phyloP scores from a whole-genome alignment of 2,888 invertebrate genomes.

The Dioctria rufipes region DNA sequence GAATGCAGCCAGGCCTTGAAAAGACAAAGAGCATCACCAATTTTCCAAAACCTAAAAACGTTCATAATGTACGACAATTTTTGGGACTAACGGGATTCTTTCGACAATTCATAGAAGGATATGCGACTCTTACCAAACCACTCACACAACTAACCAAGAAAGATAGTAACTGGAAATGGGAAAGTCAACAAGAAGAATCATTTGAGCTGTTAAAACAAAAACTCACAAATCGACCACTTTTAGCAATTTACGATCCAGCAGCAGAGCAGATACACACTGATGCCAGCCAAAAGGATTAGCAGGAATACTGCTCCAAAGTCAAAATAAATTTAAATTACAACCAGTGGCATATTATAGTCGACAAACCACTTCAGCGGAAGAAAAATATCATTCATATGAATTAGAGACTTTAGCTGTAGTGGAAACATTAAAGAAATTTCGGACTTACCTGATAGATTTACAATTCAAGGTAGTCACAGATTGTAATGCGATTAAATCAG shows the following conservation, averaged over 20 bases:
- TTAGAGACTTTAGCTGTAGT: background rate
- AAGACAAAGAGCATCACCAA: background rate
- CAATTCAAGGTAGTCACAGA: background rate
- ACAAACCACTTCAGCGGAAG: background rate
- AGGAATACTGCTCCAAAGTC: background rate
- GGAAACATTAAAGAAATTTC: background rate
- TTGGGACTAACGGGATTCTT: slow-evolving; percentile 5
- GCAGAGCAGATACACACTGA: background rate
- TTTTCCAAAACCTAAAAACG: background rate
- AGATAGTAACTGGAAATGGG: background rate
- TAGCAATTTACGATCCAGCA: background rate
- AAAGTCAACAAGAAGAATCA: background rate
- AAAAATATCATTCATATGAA: background rate
- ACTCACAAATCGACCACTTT: background rate
- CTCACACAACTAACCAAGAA: background rate
- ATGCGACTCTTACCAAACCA: background rate
- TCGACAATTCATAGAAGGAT: background rate
- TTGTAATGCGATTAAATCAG: background rate
- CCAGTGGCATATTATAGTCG: background rate
- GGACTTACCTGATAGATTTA: background rate
- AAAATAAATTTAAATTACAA: background rate
- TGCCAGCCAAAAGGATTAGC: background rate
- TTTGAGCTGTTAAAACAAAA: background rate
- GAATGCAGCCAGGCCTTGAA: background rate
- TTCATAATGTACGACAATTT: background rate